phyloP scores from a whole-genome alignment of 2,888 invertebrate species.

The Iphiclides podalirius region DNA sequence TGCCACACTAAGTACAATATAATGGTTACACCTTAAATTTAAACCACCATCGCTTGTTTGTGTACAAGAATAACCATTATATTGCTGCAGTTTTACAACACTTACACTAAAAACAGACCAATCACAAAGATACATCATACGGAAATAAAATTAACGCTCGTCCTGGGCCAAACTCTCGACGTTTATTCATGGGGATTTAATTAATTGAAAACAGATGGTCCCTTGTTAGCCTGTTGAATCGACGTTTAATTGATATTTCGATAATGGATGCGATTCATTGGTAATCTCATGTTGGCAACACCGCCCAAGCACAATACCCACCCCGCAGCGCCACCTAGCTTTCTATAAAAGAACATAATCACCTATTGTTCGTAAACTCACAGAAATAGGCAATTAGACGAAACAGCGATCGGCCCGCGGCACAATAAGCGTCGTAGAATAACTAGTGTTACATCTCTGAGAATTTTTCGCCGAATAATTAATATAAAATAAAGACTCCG shows the following conservation, averaged over 20 bases:
- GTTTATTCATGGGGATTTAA: slow-evolving; percentile 55
- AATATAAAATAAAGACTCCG: slow-evolving; percentile 12
- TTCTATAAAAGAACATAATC: slow-evolving; percentile 70
- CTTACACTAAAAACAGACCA: slow-evolving; percentile 8
- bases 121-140: slow-evolving; percentile 27
- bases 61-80: no score
- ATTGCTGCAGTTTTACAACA: no score
- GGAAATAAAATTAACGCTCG: slow-evolving; percentile 42
- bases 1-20: no score
- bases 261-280: slow-evolving; percentile 46
- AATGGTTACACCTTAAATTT: no score
- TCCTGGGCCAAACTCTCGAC: slow-evolving; percentile 39
- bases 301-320: slow-evolving; percentile 67
- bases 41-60: no score
- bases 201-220: slow-evolving; percentile 76
- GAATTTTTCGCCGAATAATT: slow-evolving; percentile 18
- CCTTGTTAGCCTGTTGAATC: slow-evolving; percentile 68
- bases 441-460: slow-evolving; percentile 1
- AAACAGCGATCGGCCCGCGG: no score
- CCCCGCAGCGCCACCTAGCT: slow-evolving; percentile 64
- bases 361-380: slow-evolving; percentile 69
- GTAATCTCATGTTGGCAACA: slow-evolving; percentile 43
- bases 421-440: slow-evolving; percentile 11
- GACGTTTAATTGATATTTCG: slow-evolving; percentile 71
- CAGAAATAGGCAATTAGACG: slow-evolving; percentile 62